Evolutionary conservation across 2,113 vertebrate species (phyloP), one percentile per base, ranked within the genome.

Genomic region (Anarhynchus alexandrinus): DNA sequence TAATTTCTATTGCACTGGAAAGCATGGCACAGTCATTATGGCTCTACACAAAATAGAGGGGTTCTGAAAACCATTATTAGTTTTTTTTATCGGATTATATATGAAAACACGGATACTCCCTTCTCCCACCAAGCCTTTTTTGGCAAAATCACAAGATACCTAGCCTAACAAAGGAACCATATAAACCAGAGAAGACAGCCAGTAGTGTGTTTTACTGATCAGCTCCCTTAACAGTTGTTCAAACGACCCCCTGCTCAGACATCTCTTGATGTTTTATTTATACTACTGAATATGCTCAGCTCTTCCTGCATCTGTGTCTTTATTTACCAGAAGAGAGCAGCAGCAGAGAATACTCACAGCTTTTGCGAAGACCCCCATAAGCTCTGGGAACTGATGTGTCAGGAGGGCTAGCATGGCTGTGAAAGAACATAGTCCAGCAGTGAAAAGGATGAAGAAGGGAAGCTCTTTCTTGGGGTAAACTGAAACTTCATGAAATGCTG

Each of bases 401-500:
- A 99, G 98, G 94, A 99, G 99, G 59, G 99, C 99, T 54, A 99
- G 96, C 99, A 99, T 99, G 96, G 99, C 99, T 93, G 99, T 99
- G 98, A 99, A 99, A 95, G 99, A 99, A 96, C 99, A 99, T 88
- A 99, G 93, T 32, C 99, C 99, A 40, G 99, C 99, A 47, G 99
- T 99, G 96, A 99, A 99, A 93, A 99, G 99, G 96, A 99, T 99
- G 98, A 99, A 99, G 98, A 99, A 99, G 58, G 99, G 99, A 96
- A 99, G 98, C 97, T 99, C 99, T 97, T 99, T 99, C 98, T 99
- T 99, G 32, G 99, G 99, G 96, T 99, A 99, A 97, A 99, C 99
- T 64, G 99, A 99, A 98, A 99, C 99, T 98, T 99, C 99, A 84
- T 99, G 99, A 98, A 99, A 99, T 98, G 99, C 99, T 99, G 99